Evolutionary conservation across 2,797 vertebrate genomes (phyloP).

Genomic region (Nyctalus aviator): DNA sequence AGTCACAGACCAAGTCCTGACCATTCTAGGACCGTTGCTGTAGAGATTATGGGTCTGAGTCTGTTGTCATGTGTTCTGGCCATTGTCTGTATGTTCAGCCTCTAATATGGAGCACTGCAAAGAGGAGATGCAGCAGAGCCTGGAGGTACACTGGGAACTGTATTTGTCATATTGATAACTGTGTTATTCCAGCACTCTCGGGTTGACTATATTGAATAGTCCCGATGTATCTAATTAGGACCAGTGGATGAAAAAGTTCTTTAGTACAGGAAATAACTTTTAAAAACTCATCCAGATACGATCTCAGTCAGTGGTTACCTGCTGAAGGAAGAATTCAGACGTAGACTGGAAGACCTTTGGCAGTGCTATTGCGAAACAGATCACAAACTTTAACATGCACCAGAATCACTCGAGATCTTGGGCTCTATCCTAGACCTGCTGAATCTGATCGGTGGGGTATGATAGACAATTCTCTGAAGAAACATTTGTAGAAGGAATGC

Average conservation of each 20-base stretch:
- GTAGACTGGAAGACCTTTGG: not conserved
- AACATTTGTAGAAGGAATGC: not conserved
- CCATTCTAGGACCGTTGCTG: not conserved
- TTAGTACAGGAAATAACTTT: conserved; percentile 17
- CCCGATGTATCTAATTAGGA: not conserved
- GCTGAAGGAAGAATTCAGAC: not conserved
- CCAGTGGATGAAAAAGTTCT: not conserved
- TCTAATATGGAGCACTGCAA: not conserved
- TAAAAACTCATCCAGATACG: not conserved
- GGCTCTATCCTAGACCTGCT: not conserved
- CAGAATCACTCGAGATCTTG: not conserved
- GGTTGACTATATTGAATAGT: not conserved
- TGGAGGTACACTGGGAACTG: not conserved
- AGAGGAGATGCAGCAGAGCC: not conserved
- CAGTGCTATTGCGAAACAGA: not conserved
- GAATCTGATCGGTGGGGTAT: not conserved
- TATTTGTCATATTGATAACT: not conserved
- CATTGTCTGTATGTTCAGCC: no score
- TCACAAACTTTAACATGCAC: not conserved
- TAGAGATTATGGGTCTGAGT: not conserved
- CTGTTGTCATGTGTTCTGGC: not conserved
- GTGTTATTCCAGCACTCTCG: not conserved
- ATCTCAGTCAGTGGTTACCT: not conserved
- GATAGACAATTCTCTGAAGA: not conserved
- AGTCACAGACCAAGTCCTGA: not conserved